phyloP scores from a whole-genome alignment of 1,140 invertebrate genomes.

The Drosophila murphyi region DNA sequence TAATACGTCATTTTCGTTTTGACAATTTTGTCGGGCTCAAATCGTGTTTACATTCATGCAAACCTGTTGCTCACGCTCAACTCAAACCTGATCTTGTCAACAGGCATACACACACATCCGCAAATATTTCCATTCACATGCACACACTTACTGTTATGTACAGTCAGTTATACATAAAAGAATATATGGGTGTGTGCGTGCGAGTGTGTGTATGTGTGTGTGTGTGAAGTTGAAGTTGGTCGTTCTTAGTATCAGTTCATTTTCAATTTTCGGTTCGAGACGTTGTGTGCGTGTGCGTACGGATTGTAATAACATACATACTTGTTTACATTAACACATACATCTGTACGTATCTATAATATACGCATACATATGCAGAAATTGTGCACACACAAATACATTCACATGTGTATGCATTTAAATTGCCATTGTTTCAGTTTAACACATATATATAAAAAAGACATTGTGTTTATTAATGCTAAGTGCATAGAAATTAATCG shows the following conservation, averaged over 20 bases:
- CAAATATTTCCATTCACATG: conserved; percentile 16
- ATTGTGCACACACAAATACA: not conserved
- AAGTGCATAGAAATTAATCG: not conserved
- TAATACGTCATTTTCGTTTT: conserved; percentile 4
- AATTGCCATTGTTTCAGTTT: conserved; percentile 16
- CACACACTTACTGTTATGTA: conserved; percentile 28
- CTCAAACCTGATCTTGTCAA: conserved; percentile 50
- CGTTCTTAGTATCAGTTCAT: conserved; percentile 49
- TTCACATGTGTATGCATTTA: conserved; percentile 1
- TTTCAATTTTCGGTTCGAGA: conserved; percentile 48
- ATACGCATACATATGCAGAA: not conserved
- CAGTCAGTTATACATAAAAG: conserved; percentile 27
- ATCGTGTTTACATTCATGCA: conserved; percentile 43
- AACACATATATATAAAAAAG: not conserved
- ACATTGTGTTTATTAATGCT: conserved; percentile 15
- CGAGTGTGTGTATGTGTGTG: not conserved
- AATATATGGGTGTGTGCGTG: not conserved
- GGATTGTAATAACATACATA: conserved; percentile 37
- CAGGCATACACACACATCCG: conserved; percentile 15
- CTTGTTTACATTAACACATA: conserved; percentile 9
- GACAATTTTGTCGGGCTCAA: conserved; percentile 40
- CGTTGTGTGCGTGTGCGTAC: conserved; percentile 36
- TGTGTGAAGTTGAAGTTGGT: conserved; percentile 46
- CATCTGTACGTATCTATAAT: conserved; percentile 2
- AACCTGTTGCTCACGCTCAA: conserved; percentile 50